phyloP scores from a whole-genome alignment of 2,797 vertebrate genomes.

The Pantherophis vulpinus region DNA sequence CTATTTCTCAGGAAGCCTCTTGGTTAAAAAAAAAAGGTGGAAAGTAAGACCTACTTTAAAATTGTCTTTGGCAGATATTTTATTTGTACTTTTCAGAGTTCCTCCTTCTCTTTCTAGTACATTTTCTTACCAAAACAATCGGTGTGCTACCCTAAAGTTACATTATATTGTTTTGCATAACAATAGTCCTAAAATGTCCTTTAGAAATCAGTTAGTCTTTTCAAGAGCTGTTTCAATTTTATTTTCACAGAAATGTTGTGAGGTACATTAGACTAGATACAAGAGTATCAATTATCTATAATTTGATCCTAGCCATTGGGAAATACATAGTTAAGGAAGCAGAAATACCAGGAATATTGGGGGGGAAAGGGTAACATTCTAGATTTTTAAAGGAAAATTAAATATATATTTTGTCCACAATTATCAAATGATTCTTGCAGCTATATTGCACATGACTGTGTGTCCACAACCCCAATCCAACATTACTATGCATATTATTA shows the following conservation, averaged over 20 bases:
- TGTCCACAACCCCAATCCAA: neutral
- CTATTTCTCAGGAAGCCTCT: constrained; percentile 40
- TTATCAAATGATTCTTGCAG: neutral
- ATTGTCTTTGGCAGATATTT: constrained; percentile 27
- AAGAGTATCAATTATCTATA: no score
- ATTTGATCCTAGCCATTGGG: no score
- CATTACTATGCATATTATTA: neutral
- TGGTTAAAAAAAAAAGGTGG: constrained; percentile 16
- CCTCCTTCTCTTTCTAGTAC: constrained; percentile 3
- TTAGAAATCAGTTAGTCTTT: constrained; percentile 17
- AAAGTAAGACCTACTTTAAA: constrained; percentile 30
- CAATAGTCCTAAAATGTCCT: neutral
- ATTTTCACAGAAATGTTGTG: neutral
- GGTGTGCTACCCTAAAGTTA: constrained; percentile 29
- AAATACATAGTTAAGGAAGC: no score
- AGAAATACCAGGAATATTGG: no score
- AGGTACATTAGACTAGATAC: neutral
- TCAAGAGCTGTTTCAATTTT: neutral
- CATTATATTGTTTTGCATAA: neutral
- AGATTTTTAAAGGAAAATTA: no score
- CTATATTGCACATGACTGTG: neutral
- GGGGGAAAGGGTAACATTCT: no score
- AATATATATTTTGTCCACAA: neutral
- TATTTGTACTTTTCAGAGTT: constrained; percentile 15
- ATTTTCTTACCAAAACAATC: neutral